phyloP scores from a whole-genome alignment of 1,140 invertebrate species.

The Vanessa tameamea region DNA sequence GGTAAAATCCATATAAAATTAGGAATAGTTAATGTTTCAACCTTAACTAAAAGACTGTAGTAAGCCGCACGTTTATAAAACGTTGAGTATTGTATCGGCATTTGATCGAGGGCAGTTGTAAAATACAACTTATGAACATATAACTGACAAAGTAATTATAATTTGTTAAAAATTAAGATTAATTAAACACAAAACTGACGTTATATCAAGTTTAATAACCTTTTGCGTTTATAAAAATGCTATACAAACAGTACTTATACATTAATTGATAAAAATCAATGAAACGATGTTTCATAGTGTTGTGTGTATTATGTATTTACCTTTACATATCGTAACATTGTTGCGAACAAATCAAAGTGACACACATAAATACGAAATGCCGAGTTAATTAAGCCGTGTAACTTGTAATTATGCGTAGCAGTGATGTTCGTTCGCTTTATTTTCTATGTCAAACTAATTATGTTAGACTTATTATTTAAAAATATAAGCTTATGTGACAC shows the following conservation, averaged over 20 bases:
- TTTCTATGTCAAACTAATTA: conserved; percentile 34
- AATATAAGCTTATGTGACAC: conserved; percentile 22
- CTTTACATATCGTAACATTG: conserved; percentile 7
- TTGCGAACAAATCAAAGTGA: conserved; percentile 18
- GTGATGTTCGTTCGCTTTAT: conserved; percentile 29
- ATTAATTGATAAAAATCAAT: conserved; percentile 9
- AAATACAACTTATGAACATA: too few species aligned
- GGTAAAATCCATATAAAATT: too few species aligned
- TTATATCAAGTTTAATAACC: background rate
- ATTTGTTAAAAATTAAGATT: too few species aligned
- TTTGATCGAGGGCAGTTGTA: too few species aligned
- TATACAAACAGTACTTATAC: background rate
- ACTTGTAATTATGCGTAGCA: conserved; percentile 24
- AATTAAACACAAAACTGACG: too few species aligned
- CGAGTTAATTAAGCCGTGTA: conserved; percentile 28
- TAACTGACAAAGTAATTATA: too few species aligned
- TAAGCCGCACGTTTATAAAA: too few species aligned
- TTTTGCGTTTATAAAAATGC: background rate
- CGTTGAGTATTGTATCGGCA: too few species aligned
- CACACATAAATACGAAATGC: conserved; percentile 25
- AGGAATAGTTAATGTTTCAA: too few species aligned
- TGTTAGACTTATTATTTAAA: conserved; percentile 21
- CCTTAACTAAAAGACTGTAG: too few species aligned
- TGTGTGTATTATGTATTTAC: conserved; percentile 4
- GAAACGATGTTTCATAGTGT: background rate